Evolutionary conservation across 1,140 invertebrate genomes (phyloP), one percentile per base, ranked within the genome.

Genomic region (Gyrodactylus salaris): DNA sequence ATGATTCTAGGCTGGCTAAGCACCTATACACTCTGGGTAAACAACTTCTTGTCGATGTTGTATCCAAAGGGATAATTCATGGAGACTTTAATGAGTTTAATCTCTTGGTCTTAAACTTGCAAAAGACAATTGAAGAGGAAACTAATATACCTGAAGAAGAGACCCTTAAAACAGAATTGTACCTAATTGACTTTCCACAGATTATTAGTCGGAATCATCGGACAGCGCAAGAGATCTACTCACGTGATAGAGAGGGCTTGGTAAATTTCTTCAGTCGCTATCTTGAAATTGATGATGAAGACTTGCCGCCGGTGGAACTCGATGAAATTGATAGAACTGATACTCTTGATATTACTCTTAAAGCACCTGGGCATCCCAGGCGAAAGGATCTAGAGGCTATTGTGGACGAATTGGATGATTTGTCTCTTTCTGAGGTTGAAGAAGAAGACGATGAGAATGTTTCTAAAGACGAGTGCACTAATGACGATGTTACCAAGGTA

Each of bases 31-130:
- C 94, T 77, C 87, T 93, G 76, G 84, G 96, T 74, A 98, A 99
- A 93, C 85, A 89, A 77, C 82, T 99, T 1, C 89, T 98, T 74
- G 86, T 96, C 0, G 85, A 85, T 75, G 83, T 99, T 27, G 94
- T 87, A 24, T 88, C 91, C 81, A 86, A 87, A 79, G 94, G 95
- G 0, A 88, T 99, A 0, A 97, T 99, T 77, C 94, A 99, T 81
- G 89, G 92, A 0, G 94, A 99, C 83, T 97, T 96, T 77, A 99
- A 99, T 80, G 95, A 99, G 83, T 99, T 99, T 79, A 99, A 96
- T 79, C 86, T 96, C 69, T 90, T 96, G 85, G 81, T 96, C 0
- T 20, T 25, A n/a, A 54, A 54, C n/a, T 16, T 54, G 34, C 7
- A 7, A 16, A n/a, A 54, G n/a, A 54, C 7, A 16, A 16, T 54